Base-by-base conservation (phyloP, 2,888 invertebrate genomes). In the Myopa testacea region DNA sequence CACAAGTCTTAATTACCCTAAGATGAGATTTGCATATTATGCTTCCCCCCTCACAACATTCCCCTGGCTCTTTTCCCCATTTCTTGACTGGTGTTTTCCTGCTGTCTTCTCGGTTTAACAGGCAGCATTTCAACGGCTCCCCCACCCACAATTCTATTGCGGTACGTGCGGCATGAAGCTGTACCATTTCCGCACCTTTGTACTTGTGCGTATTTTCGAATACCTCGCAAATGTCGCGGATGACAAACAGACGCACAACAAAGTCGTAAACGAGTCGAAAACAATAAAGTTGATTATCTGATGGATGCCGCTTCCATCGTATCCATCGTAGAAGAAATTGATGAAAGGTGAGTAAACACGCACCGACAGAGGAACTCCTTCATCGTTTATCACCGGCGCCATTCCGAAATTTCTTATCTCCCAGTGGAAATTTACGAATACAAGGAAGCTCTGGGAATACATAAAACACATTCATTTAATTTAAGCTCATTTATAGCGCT, bases 1-100 rank as follows among this genome's bases (percentile, higher is more conserved):
- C 85, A 83, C 85, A 85, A 83, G 83, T 85, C 86, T 85, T 86
- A 86, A 86, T 86, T 86, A 85, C 85, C 85, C 82, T 83, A 82
- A 84, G 86, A 85, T 75, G 75, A 85, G 85, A 86, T 86, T 86
- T 86, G 85, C 86, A 86, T 86, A 84, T 85, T 76, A 78, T 70
- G 50, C n/a, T 1, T 7, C 73, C 34, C 4, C 63, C 68, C 69
- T 68, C 55, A 60, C 52, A 52, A 79, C 75, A 76, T 79, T 76
- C 80, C 79, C 74, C 77, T 78, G 72, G 80, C 72, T 10, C 19
- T 50, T 37, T 58, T 19, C 62, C 34, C 40, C 40, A 34, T 26
- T 40, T 37, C 45, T 38, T 38, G 60, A 45, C 65, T 60, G 60
- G 40, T 58, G 45, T 10, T 45, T 10, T 8, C 14, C 45, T 58